Evolutionary conservation across 1,140 invertebrate genomes (phyloP).

Genomic region (Belonocnema kinseyi): DNA sequence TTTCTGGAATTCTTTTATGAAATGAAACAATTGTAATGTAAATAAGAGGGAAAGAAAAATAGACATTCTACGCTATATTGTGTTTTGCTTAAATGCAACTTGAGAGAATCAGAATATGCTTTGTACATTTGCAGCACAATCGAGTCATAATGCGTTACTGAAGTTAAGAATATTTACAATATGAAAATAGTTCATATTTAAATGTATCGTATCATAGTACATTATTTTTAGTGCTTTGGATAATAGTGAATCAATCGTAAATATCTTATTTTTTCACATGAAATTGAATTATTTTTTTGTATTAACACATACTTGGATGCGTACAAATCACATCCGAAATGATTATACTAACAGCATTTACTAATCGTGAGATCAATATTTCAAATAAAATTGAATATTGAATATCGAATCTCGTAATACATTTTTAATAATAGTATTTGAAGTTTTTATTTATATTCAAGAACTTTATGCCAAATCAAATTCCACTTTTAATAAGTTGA

Average conservation of each 20-base stretch:
- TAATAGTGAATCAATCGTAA: background rate
- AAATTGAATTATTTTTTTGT: too few relatives aligned
- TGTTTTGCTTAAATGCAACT: background rate
- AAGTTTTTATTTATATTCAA: too few relatives aligned
- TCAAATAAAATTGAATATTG: too few relatives aligned
- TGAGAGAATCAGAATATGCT: background rate
- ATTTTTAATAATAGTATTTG: too few relatives aligned
- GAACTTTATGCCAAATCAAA: too few relatives aligned
- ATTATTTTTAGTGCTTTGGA: conserved; percentile 4
- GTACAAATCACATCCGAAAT: too few relatives aligned
- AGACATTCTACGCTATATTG: conserved; percentile 11
- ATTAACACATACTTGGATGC: too few relatives aligned
- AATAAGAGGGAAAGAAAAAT: background rate
- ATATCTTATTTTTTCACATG: too few relatives aligned
- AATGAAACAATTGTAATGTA: background rate
- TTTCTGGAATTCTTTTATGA: conserved; percentile 4
- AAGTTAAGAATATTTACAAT: conserved; percentile 10
- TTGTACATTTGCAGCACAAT: conserved; percentile 15
- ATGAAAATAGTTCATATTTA: conserved; percentile 24
- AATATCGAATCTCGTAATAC: too few relatives aligned
- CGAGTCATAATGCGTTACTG: conserved; percentile 1
- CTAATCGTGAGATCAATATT: too few relatives aligned
- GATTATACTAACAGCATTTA: too few relatives aligned
- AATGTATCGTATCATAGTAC: conserved; percentile 3
- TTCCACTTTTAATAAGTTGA: too few relatives aligned